A percentile compares a stretch with the other conserved stretches of the same genome.
phyloP scores from a whole-genome alignment of 1,140 invertebrate genomes.

The Holcopasites calliopsidis region DNA sequence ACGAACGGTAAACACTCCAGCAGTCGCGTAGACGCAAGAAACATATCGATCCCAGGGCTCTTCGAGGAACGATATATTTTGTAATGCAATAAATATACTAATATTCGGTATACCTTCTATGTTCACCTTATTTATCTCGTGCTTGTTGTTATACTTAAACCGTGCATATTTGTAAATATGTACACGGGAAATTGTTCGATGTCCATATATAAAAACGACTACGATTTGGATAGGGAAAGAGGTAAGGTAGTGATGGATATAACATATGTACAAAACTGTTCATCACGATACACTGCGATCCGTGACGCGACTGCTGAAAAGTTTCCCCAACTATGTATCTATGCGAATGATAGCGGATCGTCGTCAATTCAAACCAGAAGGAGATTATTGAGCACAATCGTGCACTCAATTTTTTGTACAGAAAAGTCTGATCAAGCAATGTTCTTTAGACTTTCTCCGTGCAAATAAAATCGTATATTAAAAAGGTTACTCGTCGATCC shows the following conservation, averaged over 20 bases:
- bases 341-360: neutral
- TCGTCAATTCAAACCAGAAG: neutral
- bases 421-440: neutral
- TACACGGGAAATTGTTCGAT: neutral
- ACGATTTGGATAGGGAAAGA: neutral
- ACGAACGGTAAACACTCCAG: neutral
- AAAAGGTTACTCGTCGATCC: no score
- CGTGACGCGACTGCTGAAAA: neutral
- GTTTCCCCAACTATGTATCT: neutral
- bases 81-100: neutral
- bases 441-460: neutral
- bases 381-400: neutral
- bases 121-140: neutral
- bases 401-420: neutral
- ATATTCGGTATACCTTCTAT: neutral
- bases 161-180: slow-evolving; percentile 26
- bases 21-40: neutral
- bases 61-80: neutral
- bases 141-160: neutral
- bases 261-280: neutral
- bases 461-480: neutral
- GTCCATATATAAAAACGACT: neutral
- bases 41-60: neutral
- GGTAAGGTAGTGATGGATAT: neutral
- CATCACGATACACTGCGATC: neutral